Percentiles rank a stretch among this genome's conserved stretches.
phyloP scores from a whole-genome alignment of 1,140 invertebrate species.

The Zeugodacus cucurbitae region DNA sequence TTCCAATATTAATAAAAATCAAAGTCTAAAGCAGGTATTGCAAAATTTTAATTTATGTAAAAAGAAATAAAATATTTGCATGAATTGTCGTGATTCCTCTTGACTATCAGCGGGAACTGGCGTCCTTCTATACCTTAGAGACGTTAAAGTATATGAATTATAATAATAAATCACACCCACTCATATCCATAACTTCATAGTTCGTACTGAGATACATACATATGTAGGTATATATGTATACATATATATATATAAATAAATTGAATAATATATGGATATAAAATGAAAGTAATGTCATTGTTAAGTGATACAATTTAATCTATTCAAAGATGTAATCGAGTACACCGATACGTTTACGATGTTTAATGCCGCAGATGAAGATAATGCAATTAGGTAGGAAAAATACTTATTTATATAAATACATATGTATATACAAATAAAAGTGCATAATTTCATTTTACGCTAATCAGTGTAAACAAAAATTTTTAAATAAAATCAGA shows the following conservation, averaged over 20 bases:
- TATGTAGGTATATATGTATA: background rate
- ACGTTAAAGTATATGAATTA: background rate
- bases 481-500: background rate
- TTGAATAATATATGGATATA: background rate
- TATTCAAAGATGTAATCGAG: slow-evolving; percentile 34
- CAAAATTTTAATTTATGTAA: background rate
- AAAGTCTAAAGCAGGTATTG: background rate
- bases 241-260: background rate
- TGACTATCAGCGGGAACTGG: background rate
- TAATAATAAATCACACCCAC: background rate
- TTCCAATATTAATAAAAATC: slow-evolving; percentile 16
- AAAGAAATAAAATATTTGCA: background rate
- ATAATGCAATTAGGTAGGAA: slow-evolving; percentile 19
- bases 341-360: slow-evolving; percentile 36
- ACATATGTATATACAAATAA: background rate
- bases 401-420: background rate
- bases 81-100: background rate
- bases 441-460: background rate
- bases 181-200: background rate
- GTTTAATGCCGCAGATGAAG: slow-evolving; percentile 12
- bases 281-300: background rate
- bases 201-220: background rate
- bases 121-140: background rate
- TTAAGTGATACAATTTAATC: background rate
- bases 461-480: background rate